Percentiles rank a stretch among this genome's conserved stretches.
Conservation (phyloP, 2,113 vertebrate species). For the Probosciger aterrimus region DNA sequence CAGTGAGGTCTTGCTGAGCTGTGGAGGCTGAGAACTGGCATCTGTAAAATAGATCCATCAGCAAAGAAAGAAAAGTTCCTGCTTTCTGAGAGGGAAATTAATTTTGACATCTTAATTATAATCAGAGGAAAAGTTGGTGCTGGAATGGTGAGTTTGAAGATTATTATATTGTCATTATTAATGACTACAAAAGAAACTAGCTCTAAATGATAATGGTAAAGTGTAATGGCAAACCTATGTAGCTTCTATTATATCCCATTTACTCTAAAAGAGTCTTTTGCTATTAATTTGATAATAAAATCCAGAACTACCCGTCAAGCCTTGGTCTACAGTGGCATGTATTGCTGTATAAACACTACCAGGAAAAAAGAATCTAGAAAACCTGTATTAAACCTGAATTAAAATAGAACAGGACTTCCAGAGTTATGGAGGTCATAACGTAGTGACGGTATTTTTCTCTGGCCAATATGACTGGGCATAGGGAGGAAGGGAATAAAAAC, state of each 20-base stretch:
- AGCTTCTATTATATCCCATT: conserved; percentile 5
- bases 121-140: conserved; percentile 59
- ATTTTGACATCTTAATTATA: conserved; percentile 69
- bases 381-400: neutral
- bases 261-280: neutral
- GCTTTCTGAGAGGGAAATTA: conserved; percentile 55
- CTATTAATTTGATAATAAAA: conserved; percentile 44
- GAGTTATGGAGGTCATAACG: neutral
- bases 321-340: neutral
- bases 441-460: neutral
- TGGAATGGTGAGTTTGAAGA: conserved; percentile 58
- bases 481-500: neutral
- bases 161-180: conserved; percentile 69
- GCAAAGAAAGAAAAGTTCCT: conserved; percentile 2
- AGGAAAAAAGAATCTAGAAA: neutral
- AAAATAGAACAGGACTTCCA: neutral
- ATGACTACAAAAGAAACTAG: conserved; percentile 59
- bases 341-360: conserved; percentile 2
- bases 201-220: conserved; percentile 33
- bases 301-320: neutral
- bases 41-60: conserved; percentile 39
- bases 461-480: accelerated
- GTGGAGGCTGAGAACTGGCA: conserved; percentile 12
- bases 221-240: conserved; percentile 30
- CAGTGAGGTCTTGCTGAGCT: neutral